phyloP scores from a whole-genome alignment of 2,797 vertebrate genomes.

The Hydrophis major region DNA sequence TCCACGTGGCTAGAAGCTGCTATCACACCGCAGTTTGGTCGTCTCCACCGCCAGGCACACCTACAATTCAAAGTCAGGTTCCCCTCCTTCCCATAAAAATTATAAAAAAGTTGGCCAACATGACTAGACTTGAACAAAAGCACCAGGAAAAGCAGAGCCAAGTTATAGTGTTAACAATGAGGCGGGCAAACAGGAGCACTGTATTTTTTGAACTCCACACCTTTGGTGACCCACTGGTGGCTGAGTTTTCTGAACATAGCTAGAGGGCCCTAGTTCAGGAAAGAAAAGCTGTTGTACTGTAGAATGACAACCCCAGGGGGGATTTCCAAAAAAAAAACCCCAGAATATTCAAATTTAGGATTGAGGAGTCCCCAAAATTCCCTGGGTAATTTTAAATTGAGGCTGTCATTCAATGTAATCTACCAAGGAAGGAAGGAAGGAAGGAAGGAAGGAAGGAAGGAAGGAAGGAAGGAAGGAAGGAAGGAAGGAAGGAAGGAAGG shows the following conservation, averaged over 20 bases:
- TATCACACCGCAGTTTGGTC: neutral
- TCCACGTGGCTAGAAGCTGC: neutral
- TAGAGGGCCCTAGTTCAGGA: neutral
- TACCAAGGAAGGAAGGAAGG: neutral
- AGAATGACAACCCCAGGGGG: neutral
- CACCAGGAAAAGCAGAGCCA: neutral
- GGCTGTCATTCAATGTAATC: neutral
- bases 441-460: neutral
- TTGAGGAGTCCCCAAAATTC: neutral
- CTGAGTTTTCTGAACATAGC: neutral
- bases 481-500: too few species aligned
- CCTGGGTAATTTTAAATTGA: neutral
- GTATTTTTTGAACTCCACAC: neutral
- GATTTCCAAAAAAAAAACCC: neutral
- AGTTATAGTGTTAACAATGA: too few species aligned
- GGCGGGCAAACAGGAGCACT: neutral
- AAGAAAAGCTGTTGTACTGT: neutral
- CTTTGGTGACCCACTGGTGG: neutral
- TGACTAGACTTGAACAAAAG: slow-evolving; percentile 12
- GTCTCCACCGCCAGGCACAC: neutral
- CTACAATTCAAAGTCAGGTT: neutral
- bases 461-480: too few species aligned
- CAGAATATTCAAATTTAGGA: neutral
- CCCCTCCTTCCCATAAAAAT: neutral
- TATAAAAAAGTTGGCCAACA: neutral